A percentile compares a stretch with the other conserved stretches of the same genome.
phyloP scores from a whole-genome alignment of 2,797 vertebrate genomes.

The Carduelis carduelis region DNA sequence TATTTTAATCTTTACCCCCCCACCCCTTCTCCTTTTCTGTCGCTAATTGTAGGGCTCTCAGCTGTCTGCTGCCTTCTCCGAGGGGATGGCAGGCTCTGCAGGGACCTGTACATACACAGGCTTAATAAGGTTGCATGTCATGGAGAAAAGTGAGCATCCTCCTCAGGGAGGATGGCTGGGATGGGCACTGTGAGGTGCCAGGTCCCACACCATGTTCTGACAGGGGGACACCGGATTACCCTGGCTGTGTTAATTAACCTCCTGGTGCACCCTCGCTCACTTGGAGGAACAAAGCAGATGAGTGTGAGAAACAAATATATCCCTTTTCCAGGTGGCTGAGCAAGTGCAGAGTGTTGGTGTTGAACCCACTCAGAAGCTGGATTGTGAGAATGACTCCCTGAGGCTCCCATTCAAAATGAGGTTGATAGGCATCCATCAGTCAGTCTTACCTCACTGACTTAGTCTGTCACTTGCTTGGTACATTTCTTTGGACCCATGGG shows the following conservation, averaged over 20 bases:
- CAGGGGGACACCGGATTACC: fast-evolving
- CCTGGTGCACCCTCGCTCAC: not conserved
- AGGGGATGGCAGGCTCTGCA: slow-evolving; percentile 6
- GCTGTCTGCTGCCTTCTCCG: slow-evolving; percentile 1
- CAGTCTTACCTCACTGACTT: not conserved
- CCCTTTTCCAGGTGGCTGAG: not conserved
- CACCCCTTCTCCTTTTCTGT: slow-evolving; percentile 31
- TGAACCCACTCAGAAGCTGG: not conserved
- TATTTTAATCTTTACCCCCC: slow-evolving; percentile 53
- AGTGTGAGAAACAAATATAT: not conserved
- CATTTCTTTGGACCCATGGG: not conserved
- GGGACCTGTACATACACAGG: not conserved
- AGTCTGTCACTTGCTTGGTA: not conserved
- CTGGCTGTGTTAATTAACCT: not conserved
- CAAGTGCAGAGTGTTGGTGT: not conserved
- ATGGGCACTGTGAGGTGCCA: fast-evolving
- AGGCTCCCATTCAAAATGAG: not conserved
- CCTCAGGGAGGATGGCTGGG: not conserved
- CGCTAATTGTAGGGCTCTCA: slow-evolving; percentile 52
- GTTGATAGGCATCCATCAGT: not conserved
- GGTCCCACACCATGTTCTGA: not conserved
- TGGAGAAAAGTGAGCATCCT: slow-evolving; percentile 16
- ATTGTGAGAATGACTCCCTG: not conserved
- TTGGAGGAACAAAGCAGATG: not conserved
- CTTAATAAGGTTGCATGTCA: slow-evolving; percentile 7